Conservation (phyloP, 2,113 vertebrate species). For the Grammomys surdaster region DNA sequence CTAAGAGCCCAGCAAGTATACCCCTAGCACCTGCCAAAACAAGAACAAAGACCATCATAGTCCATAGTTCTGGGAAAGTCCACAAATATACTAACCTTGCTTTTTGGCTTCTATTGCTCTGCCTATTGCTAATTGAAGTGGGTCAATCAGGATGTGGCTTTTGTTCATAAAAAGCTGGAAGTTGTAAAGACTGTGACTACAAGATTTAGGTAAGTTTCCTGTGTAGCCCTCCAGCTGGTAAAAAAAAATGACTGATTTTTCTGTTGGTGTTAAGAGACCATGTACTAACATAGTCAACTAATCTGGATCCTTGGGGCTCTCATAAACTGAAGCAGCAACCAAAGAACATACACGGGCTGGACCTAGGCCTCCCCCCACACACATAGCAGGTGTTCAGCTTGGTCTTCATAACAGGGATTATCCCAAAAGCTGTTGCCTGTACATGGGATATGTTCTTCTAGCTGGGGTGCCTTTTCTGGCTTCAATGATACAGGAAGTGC, state of each 20-base stretch:
- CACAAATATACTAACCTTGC: background rate
- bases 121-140: background rate
- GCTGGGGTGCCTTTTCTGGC: no score
- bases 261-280: background rate
- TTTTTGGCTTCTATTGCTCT: background rate
- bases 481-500: no score
- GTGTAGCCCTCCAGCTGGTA: background rate
- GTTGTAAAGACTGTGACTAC: background rate
- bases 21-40: background rate
- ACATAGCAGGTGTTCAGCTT: no score
- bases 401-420: no score
- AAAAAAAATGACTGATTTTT: background rate
- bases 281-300: background rate
- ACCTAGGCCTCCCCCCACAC: no score
- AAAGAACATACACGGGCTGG: no score
- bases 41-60: background rate
- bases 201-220: background rate
- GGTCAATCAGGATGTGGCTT: background rate
- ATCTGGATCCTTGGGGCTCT: no score
- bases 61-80: background rate
- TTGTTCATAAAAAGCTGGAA: background rate
- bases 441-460: no score
- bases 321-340: no score
- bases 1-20: background rate
- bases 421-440: no score